Evolutionary conservation across 2,888 invertebrate genomes (phyloP).

Genomic region (Adela reaumurella): DNA sequence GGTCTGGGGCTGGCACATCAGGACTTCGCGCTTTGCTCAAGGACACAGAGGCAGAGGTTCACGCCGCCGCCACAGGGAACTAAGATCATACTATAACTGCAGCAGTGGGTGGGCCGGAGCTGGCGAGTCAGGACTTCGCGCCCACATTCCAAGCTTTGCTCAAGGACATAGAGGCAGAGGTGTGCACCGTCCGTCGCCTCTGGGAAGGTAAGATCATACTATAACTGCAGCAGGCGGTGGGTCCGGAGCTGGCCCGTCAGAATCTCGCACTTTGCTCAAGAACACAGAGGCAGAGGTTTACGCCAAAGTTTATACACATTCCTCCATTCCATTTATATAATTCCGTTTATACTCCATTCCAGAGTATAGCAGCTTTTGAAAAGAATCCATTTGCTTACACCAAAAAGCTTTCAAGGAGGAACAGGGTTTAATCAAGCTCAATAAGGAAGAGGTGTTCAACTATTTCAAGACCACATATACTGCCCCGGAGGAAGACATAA

Average conservation of each 20-base stretch:
- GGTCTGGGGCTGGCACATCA: constrained; percentile 94
- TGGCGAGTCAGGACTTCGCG: constrained; percentile 92
- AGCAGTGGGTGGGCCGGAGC: constrained; percentile 85
- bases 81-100: constrained; percentile 31
- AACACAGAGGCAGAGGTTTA: constrained; percentile 98
- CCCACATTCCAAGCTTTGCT: constrained; percentile 89
- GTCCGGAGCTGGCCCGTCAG: constrained; percentile 90
- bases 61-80: constrained; percentile 96
- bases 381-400: too few species aligned
- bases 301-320: constrained; percentile 93
- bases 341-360: too few species aligned
- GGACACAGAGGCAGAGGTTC: constrained; percentile 97
- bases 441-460: too few species aligned
- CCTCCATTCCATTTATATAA: too few species aligned
- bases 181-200: constrained; percentile 96
- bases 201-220: constrained; percentile 72
- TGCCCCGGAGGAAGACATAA: too few species aligned
- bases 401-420: too few species aligned
- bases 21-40: constrained; percentile 91
- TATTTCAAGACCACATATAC: too few species aligned
- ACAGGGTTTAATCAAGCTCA: too few species aligned
- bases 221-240: constrained; percentile 65
- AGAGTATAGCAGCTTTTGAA: too few species aligned
- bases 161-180: constrained; percentile 98
- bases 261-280: constrained; percentile 92